Conservation (phyloP, 2,113 vertebrate genomes). For the Campylomormyrus numenius region DNA sequence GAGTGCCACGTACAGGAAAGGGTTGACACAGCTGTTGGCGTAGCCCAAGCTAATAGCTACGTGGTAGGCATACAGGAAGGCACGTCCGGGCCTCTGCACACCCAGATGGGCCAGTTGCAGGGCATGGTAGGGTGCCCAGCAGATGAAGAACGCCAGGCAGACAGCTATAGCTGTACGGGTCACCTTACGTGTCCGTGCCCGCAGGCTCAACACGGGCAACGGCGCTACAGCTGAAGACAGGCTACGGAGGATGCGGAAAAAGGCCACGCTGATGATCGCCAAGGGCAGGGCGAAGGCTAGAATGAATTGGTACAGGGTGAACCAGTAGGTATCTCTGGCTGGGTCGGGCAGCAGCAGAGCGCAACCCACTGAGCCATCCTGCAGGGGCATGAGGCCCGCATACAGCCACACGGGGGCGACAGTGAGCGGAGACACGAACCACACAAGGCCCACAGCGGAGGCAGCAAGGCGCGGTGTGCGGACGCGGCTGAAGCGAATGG, state of each 20-base stretch:
- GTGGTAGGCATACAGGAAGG: constrained; percentile 59
- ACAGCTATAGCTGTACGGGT: constrained; percentile 78
- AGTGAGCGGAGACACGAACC: constrained; percentile 70
- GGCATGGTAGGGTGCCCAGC: constrained; percentile 72
- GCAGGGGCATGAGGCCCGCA: constrained; percentile 69
- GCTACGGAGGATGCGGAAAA: constrained; percentile 76
- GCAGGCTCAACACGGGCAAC: constrained; percentile 64
- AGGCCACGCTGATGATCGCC: constrained; percentile 66
- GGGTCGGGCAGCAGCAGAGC: constrained; percentile 73
- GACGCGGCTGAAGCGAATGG: constrained; percentile 68
- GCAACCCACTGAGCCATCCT: constrained; percentile 65
- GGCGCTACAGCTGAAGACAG: constrained; percentile 71
- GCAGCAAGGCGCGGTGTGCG: constrained; percentile 62
- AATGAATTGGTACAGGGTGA: constrained; percentile 78
- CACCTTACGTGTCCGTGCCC: constrained; percentile 65
- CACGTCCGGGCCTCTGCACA: constrained; percentile 49
- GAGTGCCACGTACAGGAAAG: constrained; percentile 59
- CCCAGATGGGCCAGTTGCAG: constrained; percentile 61
- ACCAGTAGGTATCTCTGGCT: constrained; percentile 69
- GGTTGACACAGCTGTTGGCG: constrained; percentile 65
- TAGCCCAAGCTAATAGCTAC: constrained; percentile 67
- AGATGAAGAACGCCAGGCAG: constrained; percentile 73
- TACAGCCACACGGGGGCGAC: constrained; percentile 77
- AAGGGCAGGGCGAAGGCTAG: constrained; percentile 72
- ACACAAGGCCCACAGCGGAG: constrained; percentile 62